Evolutionary conservation across 2,888 invertebrate species (phyloP).

Genomic region (Aporophyla lueneburgensis): DNA sequence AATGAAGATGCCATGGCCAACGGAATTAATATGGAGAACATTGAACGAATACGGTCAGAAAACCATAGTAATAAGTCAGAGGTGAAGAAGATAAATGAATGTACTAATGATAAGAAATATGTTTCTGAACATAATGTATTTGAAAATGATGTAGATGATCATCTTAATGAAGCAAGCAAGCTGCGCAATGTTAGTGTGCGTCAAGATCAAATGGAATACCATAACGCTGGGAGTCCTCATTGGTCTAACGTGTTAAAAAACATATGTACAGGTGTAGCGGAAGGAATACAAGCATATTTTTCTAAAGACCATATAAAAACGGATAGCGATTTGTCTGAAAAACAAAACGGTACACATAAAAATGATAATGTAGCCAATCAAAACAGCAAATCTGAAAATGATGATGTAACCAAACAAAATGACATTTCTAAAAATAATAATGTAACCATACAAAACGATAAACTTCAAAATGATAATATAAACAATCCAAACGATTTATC

Average conservation of each 20-base stretch:
- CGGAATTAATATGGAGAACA: neutral
- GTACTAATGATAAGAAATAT: neutral
- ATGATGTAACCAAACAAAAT: neutral
- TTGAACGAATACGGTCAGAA: neutral
- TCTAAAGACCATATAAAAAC: neutral
- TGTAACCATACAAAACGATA: neutral
- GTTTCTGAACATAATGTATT: neutral
- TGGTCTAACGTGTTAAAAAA: neutral
- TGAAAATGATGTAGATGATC: neutral
- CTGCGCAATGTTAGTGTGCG: neutral
- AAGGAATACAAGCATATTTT: neutral
- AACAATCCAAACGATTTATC: too few relatives aligned
- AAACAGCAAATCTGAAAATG: neutral
- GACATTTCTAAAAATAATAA: neutral
- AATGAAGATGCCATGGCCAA: neutral
- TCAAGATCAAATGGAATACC: slow-evolving; percentile 4
- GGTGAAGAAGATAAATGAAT: neutral
- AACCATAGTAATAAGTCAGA: neutral
- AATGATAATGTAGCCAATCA: neutral
- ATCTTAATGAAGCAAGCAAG: neutral
- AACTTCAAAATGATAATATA: neutral
- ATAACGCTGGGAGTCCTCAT: slow-evolving; percentile 1
- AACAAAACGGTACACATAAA: neutral
- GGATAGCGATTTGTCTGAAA: too few relatives aligned
- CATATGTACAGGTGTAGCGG: neutral